These are phyloP conservation scores for Calyptomena viridis DNA, from an alignment of 2,113 vertebrate genomes.

Conservation along the genomic window DNA sequence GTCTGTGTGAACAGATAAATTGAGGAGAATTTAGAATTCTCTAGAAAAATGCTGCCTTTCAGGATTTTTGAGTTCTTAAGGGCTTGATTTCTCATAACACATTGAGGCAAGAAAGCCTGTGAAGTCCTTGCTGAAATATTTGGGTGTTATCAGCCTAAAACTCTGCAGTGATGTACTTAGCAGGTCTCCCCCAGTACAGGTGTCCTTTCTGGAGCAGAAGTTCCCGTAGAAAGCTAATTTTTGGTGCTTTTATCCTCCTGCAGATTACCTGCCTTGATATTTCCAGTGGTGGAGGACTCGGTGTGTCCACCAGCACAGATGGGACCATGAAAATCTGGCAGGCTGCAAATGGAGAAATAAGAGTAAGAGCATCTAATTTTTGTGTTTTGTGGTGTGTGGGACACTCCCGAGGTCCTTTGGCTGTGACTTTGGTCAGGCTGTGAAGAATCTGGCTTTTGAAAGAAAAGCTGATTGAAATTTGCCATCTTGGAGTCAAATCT, in stretches of 20 bases:
- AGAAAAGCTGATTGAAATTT: background rate
- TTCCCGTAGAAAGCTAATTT: background rate
- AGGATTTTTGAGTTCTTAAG: background rate
- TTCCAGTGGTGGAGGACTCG: slow-evolving; percentile 78
- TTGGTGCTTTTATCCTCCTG: background rate
- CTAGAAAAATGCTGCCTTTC: background rate
- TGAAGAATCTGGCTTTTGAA: background rate
- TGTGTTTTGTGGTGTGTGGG: background rate
- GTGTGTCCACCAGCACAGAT: slow-evolving; percentile 75
- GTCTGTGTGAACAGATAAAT: background rate
- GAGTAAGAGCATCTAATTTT: slow-evolving; percentile 65
- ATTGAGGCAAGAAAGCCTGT: background rate
- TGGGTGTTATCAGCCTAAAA: background rate
- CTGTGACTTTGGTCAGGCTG: background rate
- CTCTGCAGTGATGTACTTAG: too few species aligned
- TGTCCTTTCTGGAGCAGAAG: background rate
- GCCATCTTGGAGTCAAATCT: background rate
- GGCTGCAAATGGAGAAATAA: slow-evolving; percentile 78
- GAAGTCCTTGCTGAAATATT: background rate
- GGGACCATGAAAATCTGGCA: slow-evolving; percentile 83
- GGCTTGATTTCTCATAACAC: background rate
- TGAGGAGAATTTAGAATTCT: background rate
- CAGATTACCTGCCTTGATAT: slow-evolving; percentile 78
- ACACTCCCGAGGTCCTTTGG: background rate
- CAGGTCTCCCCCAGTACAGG: background rate